Evolutionary conservation across 2,888 invertebrate species (phyloP).

Genomic region (Nudaria mundana): DNA sequence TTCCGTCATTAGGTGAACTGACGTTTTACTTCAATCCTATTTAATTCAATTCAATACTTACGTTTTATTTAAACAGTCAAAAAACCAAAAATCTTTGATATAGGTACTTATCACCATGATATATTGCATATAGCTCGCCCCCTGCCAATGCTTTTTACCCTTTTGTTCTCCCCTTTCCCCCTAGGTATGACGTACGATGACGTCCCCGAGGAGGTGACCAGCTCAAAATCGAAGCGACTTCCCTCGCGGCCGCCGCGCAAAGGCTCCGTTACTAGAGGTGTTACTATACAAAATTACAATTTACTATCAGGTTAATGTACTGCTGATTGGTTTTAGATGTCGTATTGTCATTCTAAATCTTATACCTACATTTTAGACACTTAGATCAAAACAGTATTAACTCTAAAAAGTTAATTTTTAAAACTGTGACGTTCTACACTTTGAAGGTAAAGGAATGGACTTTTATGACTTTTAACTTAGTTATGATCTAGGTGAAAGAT

Average conservation of each 20-base stretch:
- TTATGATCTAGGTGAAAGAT: too few relatives aligned
- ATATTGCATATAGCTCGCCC: conserved; percentile 17
- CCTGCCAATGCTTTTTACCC: conserved; percentile 31
- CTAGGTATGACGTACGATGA: conserved; percentile 94
- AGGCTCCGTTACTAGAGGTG: conserved; percentile 85
- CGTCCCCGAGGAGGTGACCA: conserved; percentile 68
- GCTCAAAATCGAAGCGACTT: conserved; percentile 69
- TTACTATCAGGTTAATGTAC: conserved; percentile 58
- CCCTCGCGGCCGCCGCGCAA: conserved; percentile 89
- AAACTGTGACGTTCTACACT: not conserved
- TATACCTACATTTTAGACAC: not conserved
- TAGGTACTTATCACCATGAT: not conserved
- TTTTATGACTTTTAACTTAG: too few relatives aligned
- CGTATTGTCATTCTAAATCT: not conserved
- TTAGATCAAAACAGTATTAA: not conserved
- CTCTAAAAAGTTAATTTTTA: not conserved
- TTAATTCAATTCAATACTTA: too few relatives aligned
- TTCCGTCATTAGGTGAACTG: too few relatives aligned
- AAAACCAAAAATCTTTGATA: too few relatives aligned
- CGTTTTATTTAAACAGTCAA: too few relatives aligned
- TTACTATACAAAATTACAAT: conserved; percentile 64
- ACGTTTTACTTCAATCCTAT: too few relatives aligned
- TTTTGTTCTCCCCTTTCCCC: conserved; percentile 27
- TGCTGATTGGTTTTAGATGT: not conserved
- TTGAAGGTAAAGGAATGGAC: too few relatives aligned